phyloP scores from a whole-genome alignment of 2,888 invertebrate species.

The Crocallis elinguaria region DNA sequence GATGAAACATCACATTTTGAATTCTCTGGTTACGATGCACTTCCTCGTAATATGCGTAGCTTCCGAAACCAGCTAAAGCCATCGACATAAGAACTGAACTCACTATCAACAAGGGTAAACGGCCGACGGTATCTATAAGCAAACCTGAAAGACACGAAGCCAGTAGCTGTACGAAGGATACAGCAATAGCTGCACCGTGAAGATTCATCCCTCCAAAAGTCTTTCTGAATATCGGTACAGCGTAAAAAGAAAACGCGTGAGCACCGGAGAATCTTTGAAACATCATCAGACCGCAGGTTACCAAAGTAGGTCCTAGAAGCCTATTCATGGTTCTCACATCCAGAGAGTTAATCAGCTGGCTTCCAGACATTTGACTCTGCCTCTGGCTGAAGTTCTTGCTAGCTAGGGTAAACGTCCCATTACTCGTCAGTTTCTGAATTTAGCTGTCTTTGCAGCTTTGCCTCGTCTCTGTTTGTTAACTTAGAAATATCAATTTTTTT shows the following conservation, averaged over 20 bases:
- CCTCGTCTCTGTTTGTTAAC: too few species aligned
- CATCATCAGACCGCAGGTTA: slow-evolving; percentile 94
- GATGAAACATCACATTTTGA: slow-evolving; percentile 80
- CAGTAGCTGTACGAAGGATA: slow-evolving; percentile 93
- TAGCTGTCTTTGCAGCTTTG: too few species aligned
- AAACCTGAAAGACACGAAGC: slow-evolving; percentile 92
- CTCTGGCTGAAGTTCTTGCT: slow-evolving; percentile 80
- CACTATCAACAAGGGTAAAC: slow-evolving; percentile 92
- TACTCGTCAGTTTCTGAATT: too few species aligned
- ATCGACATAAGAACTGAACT: slow-evolving; percentile 94
- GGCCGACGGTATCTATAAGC: slow-evolving; percentile 93
- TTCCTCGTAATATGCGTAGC: slow-evolving; percentile 92
- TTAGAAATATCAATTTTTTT: too few species aligned
- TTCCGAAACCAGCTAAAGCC: slow-evolving; percentile 93
- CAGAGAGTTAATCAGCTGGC: slow-evolving; percentile 68
- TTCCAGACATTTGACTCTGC: slow-evolving; percentile 68
- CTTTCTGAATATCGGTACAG: slow-evolving; percentile 93
- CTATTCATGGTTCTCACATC: slow-evolving; percentile 78
- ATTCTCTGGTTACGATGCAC: slow-evolving; percentile 84
- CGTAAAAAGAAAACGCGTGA: slow-evolving; percentile 93
- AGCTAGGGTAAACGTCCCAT: too few species aligned
- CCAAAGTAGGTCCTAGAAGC: slow-evolving; percentile 89
- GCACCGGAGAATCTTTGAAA: slow-evolving; percentile 94
- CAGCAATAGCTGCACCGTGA: slow-evolving; percentile 93
- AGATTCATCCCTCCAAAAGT: slow-evolving; percentile 93